Conservation (phyloP, 2,888 invertebrate species). For the Archips xylosteana region DNA sequence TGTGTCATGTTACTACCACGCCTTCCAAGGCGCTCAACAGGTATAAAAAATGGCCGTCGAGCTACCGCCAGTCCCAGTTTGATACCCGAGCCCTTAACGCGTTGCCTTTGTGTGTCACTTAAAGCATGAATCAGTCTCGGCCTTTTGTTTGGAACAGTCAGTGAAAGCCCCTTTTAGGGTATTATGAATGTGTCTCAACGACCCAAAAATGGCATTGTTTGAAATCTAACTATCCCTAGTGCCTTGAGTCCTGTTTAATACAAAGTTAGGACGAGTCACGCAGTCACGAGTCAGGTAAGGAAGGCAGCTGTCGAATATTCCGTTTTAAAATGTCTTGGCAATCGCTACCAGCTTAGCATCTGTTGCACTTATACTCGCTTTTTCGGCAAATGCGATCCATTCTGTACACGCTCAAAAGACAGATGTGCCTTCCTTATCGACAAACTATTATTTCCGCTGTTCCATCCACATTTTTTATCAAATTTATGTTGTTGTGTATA, state of each 20-base stretch:
- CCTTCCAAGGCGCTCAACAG: constrained; percentile 99
- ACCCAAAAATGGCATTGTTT: constrained; percentile 2
- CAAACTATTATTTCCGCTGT: constrained; percentile 24
- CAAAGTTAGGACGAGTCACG: neutral
- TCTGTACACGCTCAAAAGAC: neutral
- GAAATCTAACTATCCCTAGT: neutral
- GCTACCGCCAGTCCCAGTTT: constrained; percentile 62
- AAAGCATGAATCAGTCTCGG: constrained; percentile 73
- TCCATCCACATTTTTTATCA: constrained; percentile 22
- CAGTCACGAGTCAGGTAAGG: no score
- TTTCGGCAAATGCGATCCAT: neutral
- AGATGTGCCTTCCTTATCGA: constrained; percentile 22
- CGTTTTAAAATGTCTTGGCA: neutral
- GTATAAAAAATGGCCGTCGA: constrained; percentile 85
- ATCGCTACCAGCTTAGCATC: neutral
- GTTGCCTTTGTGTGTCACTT: constrained; percentile 80
- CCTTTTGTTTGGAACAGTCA: constrained; percentile 34
- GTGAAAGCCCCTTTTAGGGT: constrained; percentile 20
- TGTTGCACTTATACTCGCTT: neutral
- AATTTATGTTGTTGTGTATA: constrained; percentile 29
- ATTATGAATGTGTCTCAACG: constrained; percentile 14
- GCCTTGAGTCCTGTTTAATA: neutral
- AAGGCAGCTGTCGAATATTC: constrained; percentile 3
- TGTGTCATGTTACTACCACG: constrained; percentile 99
- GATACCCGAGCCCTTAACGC: constrained; percentile 74